These are phyloP conservation scores for Diarsia brunnea DNA, from an alignment of 2,888 invertebrate genomes.

Conservation along the genomic window DNA sequence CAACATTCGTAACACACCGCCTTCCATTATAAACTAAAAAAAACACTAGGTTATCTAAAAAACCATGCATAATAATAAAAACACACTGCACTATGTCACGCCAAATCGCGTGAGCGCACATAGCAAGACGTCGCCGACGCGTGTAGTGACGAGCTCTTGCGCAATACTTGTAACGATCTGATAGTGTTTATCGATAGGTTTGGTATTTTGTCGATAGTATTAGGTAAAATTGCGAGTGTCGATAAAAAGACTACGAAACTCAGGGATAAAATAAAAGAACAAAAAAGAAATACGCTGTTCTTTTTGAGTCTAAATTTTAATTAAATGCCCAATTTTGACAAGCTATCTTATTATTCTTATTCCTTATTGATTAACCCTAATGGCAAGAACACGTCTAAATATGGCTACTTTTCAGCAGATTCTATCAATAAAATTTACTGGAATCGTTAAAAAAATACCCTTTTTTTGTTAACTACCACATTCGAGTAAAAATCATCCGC, in stretches of 20 bases:
- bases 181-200: slow-evolving; percentile 36
- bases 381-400: not conserved
- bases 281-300: not conserved
- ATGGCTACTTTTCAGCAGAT: not conserved
- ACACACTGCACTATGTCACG: slow-evolving; percentile 53
- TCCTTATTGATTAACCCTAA: not conserved
- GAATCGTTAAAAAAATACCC: not conserved
- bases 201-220: slow-evolving; percentile 23
- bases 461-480: not conserved
- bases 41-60: slow-evolving; percentile 14
- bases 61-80: slow-evolving; percentile 25
- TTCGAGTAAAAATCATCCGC: too few relatives aligned
- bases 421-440: not conserved
- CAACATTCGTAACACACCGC: not conserved
- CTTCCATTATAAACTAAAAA: slow-evolving; percentile 9
- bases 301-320: not conserved
- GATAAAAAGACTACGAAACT: not conserved
- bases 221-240: not conserved
- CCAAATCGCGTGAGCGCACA: slow-evolving; percentile 68
- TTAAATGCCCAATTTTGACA: not conserved
- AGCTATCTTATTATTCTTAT: not conserved
- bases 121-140: slow-evolving; percentile 76
- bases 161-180: slow-evolving; percentile 80
- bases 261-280: too few relatives aligned
- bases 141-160: slow-evolving; percentile 76